Conservation (phyloP, 2,113 vertebrate genomes). For the Phylloscopus trochilus region DNA sequence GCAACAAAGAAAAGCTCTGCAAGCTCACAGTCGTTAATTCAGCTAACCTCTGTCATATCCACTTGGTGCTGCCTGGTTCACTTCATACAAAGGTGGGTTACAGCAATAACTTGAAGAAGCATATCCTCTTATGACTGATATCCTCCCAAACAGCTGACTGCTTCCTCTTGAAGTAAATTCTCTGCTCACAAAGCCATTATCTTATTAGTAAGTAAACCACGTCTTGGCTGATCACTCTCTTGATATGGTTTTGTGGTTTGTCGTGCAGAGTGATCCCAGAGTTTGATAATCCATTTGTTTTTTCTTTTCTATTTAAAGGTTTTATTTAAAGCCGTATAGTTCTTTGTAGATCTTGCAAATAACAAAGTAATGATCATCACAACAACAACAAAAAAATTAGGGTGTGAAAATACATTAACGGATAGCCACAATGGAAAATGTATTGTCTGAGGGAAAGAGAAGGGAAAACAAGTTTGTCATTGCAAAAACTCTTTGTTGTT, state of each 20-base stretch:
- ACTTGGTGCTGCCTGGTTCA: not conserved
- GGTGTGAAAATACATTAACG: not conserved
- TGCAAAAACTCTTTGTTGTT: not conserved
- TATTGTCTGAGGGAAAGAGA: not conserved
- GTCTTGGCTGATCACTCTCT: not conserved
- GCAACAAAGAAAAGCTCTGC: not conserved
- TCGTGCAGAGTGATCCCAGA: not conserved
- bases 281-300: not conserved
- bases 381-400: not conserved
- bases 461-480: not conserved
- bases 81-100: not conserved
- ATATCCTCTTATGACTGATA: not conserved
- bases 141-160: not conserved
- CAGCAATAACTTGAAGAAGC: not conserved
- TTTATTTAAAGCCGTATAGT: not conserved
- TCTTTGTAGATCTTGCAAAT: not conserved
- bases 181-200: not conserved
- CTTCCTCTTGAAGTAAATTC: not conserved
- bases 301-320: not conserved
- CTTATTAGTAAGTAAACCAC: not conserved
- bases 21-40: not conserved
- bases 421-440: not conserved
- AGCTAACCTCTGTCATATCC: not conserved
- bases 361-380: slow-evolving; percentile 5
- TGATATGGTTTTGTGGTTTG: not conserved